A percentile compares a stretch with the other conserved stretches of the same genome.
Evolutionary conservation across 2,113 vertebrate genomes (phyloP).

Genomic region (Rhabdomys dilectus): DNA sequence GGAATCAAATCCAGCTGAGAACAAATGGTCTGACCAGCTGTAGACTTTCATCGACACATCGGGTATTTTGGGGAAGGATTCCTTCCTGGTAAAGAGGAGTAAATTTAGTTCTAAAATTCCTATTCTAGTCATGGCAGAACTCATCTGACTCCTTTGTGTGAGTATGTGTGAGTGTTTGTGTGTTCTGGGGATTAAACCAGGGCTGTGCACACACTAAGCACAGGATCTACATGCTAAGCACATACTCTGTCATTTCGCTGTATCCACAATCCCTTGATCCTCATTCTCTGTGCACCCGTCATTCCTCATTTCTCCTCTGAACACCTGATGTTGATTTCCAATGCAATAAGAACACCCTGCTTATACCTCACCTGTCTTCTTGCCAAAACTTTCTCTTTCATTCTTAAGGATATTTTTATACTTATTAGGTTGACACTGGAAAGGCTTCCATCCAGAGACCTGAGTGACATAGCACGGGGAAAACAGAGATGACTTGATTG

Average conservation of each 20-base stretch:
- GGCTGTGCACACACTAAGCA: not conserved
- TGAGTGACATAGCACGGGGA: not conserved
- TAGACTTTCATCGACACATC: not conserved
- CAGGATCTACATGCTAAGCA: not conserved
- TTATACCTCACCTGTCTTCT: not conserved
- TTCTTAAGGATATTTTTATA: not conserved
- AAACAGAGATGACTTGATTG: not conserved
- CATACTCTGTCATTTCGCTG: not conserved
- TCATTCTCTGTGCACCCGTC: not conserved
- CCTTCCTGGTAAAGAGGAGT: not conserved
- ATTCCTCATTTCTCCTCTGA: not conserved
- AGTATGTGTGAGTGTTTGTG: not conserved
- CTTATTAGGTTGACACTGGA: conserved; percentile 28
- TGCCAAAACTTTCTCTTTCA: not conserved
- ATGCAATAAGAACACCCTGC: not conserved
- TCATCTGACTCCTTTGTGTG: not conserved
- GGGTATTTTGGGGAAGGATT: not conserved
- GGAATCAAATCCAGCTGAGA: not conserved
- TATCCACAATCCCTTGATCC: not conserved
- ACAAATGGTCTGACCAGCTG: not conserved
- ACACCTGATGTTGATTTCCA: not conserved
- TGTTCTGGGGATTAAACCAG: not conserved
- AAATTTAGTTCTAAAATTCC: conserved; percentile 25
- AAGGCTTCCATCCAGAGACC: not conserved
- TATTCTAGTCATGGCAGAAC: not conserved